Base-by-base conservation (phyloP, 2,797 vertebrate species). In the Paguma larvata region DNA sequence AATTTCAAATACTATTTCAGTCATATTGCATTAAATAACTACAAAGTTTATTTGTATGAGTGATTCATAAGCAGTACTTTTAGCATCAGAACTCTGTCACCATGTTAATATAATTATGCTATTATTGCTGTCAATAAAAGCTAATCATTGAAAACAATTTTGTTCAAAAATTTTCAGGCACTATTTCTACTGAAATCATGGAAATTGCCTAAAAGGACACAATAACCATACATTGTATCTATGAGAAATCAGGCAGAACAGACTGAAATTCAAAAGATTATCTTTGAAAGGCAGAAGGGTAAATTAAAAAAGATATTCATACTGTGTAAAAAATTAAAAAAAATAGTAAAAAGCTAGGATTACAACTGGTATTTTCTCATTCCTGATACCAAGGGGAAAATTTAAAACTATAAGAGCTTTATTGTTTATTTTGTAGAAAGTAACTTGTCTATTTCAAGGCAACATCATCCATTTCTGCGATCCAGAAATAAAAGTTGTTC, bases 371-470 rank as follows among this genome's bases (percentile, higher is more conserved):
- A 73, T 8, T 38, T 91, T 59, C 5, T 53, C 7, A 72, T 80
- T 51, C 5, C 32, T 85, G 16, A 32, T 68, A 44, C 34, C 6
- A 53, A n/a, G 9, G 1, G 27, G 70, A 6, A 70, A 11, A 79
- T 25, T 89, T 78, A 21, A 85, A 80, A 46, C 51, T 62, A 3
- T 27, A 23, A n/a, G 4, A 27, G 8, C 4, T 85, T 75, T 75
- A 67, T 85, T 75, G 11, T 79, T 87, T 73, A 84, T 79, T 95
- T 91, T 91, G 30, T 70, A 91, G 59, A 75, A 95, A 94, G 65
- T 44, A 16, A 41, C 3, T 73, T 44, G 32, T 65, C 5, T 72
- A 0, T 83, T 79, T 79, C 0, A 3, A 85, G 10, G 19, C 27
- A 95, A 53, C 10, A 75, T 32, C 44, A 2, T 68, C 19, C 21